Percentiles rank a stretch among this genome's conserved stretches.
Evolutionary conservation across 2,797 vertebrate species (phyloP).

Genomic region (Coregonus suidteri): DNA sequence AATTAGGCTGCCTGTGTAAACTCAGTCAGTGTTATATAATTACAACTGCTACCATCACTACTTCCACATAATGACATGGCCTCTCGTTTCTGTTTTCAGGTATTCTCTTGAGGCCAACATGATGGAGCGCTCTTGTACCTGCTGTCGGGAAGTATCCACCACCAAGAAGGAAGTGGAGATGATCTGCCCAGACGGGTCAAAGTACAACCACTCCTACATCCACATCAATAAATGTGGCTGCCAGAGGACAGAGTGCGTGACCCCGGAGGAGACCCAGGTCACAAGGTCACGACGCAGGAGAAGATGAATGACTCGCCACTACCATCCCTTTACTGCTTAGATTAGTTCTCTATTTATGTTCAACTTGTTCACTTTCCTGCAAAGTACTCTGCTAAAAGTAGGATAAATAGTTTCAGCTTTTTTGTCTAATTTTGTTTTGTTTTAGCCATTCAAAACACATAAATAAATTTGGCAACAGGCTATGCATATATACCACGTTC

Average conservation of each 20-base stretch:
- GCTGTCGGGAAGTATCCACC: conserved; percentile 78
- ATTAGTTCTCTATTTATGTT: conserved; percentile 56
- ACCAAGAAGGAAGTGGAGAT: conserved; percentile 67
- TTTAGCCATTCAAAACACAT: conserved; percentile 2
- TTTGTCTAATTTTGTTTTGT: conserved; percentile 2
- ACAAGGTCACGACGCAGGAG: conserved; percentile 1
- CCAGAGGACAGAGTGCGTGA: conserved; percentile 51
- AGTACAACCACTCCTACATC: conserved; percentile 68
- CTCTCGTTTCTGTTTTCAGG: conserved; percentile 53
- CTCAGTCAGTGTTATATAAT: neutral
- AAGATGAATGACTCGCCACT: conserved; percentile 25
- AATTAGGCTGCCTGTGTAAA: no score
- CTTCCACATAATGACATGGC: neutral
- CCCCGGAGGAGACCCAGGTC: neutral
- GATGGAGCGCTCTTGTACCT: conserved; percentile 77
- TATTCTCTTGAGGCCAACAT: conserved; percentile 69
- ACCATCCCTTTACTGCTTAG: conserved; percentile 13
- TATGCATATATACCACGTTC: conserved; percentile 7
- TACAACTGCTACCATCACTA: neutral
- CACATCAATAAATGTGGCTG: conserved; percentile 79
- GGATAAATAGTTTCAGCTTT: neutral
- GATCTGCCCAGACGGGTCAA: conserved; percentile 66
- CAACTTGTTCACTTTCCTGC: conserved; percentile 8
- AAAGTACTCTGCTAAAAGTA: neutral
- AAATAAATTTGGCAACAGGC: conserved; percentile 45